A percentile compares a stretch with the other conserved stretches of the same genome.
Evolutionary conservation across 2,888 invertebrate genomes (phyloP).

Genomic region (Cephus sareptanus): DNA sequence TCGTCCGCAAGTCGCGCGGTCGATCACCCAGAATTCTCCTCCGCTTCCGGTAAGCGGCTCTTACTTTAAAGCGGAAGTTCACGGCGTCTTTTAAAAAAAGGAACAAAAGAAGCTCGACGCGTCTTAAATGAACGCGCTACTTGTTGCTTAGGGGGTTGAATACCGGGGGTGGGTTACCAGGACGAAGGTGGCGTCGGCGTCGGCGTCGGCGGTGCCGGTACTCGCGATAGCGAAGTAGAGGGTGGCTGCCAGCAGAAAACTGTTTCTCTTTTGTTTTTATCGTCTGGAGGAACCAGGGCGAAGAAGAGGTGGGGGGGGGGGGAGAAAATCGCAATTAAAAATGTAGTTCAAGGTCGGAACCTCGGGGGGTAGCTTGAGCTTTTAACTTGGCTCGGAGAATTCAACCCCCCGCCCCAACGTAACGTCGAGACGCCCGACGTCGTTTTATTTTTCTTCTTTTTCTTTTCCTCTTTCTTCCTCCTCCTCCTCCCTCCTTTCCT

Average conservation of each 20-base stretch:
- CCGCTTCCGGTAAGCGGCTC: conserved; percentile 35
- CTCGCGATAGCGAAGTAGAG: neutral
- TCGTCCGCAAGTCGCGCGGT: too few relatives aligned
- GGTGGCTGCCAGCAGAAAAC: conserved; percentile 50
- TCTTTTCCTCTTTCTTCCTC: conserved; percentile 21
- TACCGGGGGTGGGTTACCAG: conserved; percentile 34
- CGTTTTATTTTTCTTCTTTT: conserved; percentile 29
- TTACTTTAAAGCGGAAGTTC: conserved; percentile 59
- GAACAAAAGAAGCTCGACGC: conserved; percentile 65
- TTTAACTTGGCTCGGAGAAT: conserved; percentile 29
- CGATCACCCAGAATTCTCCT: neutral
- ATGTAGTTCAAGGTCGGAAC: conserved; percentile 63
- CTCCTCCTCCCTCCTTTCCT: conserved; percentile 17
- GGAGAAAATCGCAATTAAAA: conserved; percentile 63
- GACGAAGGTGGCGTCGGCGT: conserved; percentile 29
- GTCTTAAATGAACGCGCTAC: conserved; percentile 67
- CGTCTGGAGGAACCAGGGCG: conserved; percentile 45
- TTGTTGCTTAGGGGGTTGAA: conserved; percentile 59
- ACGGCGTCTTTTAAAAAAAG: conserved; percentile 54
- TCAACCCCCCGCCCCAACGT: conserved; percentile 36
- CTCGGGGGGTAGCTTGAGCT: conserved; percentile 14
- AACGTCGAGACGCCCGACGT: conserved; percentile 2
- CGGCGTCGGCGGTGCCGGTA: conserved; percentile 19
- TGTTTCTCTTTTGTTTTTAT: conserved; percentile 65
- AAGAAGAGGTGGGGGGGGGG: conserved; percentile 24